Conservation (phyloP, 2,113 vertebrate species). For the Pogona vitticeps region DNA sequence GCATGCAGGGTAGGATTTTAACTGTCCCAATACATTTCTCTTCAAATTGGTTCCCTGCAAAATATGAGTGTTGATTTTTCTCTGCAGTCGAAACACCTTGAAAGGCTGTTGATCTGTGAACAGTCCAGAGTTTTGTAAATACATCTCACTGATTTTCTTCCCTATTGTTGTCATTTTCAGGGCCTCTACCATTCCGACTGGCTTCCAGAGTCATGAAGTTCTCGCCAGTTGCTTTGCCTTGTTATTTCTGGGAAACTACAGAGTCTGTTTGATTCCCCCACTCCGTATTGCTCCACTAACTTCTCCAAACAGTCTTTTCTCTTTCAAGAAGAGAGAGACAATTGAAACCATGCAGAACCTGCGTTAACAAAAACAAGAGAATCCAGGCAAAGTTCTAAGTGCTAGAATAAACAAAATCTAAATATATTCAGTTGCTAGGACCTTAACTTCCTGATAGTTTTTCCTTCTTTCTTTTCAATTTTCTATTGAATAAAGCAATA, state of each 20-base stretch:
- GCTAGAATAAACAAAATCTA: conserved; percentile 60
- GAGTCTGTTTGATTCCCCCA: conserved; percentile 35
- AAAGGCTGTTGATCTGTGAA: background rate
- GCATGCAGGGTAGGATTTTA: background rate
- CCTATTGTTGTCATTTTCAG: conserved; percentile 47
- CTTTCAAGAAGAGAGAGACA: conserved; percentile 68
- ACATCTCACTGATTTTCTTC: conserved; percentile 47
- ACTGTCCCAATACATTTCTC: background rate
- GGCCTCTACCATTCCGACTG: conserved; percentile 48
- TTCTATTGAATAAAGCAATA: conserved; percentile 52
- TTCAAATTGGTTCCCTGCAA: background rate
- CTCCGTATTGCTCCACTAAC: conserved; percentile 64
- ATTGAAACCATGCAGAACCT: conserved; percentile 62
- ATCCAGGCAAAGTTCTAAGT: conserved; percentile 65
- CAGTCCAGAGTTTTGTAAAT: conserved; percentile 37
- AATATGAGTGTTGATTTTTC: conserved; percentile 2
- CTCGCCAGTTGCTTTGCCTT: conserved; percentile 60
- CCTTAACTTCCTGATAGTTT: conserved; percentile 48
- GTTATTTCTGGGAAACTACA: conserved; percentile 58
- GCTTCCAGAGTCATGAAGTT: conserved; percentile 59
- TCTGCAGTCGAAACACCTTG: conserved; percentile 35
- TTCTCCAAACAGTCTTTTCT: conserved; percentile 70
- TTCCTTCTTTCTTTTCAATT: conserved; percentile 39
- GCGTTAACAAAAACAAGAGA: conserved; percentile 64
- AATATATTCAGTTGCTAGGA: conserved; percentile 59